A percentile compares a stretch with the other conserved stretches of the same genome.
Evolutionary conservation across 2,113 vertebrate genomes (phyloP).

Genomic region (Prietella phreatophila): DNA sequence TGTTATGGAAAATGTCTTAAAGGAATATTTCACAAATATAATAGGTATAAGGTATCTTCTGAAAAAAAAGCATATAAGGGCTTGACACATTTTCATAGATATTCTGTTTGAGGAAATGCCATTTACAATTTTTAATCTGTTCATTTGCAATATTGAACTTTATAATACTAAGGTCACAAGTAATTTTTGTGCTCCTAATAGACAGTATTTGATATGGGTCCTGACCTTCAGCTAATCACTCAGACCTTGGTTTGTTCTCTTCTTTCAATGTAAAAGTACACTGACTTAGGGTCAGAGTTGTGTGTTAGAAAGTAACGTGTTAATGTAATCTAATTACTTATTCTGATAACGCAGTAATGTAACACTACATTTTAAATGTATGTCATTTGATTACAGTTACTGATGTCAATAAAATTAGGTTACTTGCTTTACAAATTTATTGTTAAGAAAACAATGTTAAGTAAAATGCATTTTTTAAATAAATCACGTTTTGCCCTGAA

Average conservation of each 20-base stretch:
- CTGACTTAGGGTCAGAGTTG: slow-evolving; percentile 6
- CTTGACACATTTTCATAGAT: not conserved
- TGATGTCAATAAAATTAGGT: too few species aligned
- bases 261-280: slow-evolving; percentile 18
- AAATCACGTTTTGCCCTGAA: too few species aligned
- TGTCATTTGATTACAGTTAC: too few species aligned
- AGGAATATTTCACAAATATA: not conserved
- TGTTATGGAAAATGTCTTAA: not conserved
- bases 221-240: slow-evolving; percentile 1
- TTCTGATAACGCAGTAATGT: too few species aligned
- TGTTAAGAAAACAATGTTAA: too few species aligned
- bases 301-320: too few species aligned
- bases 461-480: too few species aligned
- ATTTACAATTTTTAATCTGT: not conserved
- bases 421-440: too few species aligned
- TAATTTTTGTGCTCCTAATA: not conserved
- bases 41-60: too few species aligned
- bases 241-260: not conserved
- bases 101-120: not conserved
- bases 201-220: not conserved
- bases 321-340: too few species aligned
- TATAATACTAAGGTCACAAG: not conserved
- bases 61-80: not conserved
- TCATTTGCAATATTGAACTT: not conserved
- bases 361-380: too few species aligned